Conservation (phyloP, 1,140 invertebrate species). For the Caenorhabditis inopinata region DNA sequence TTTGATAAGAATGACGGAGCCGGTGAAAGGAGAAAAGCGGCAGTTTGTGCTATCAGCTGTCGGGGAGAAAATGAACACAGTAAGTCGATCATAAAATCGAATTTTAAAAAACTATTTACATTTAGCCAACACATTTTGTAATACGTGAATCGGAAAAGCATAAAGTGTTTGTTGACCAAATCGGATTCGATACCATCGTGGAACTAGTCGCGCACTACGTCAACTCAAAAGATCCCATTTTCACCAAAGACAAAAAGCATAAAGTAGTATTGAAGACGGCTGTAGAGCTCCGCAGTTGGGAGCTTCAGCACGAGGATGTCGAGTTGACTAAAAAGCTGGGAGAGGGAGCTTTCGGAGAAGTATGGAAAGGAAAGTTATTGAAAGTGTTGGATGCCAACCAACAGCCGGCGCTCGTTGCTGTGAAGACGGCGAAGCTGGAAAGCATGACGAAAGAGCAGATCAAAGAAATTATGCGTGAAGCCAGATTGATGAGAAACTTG, state of each 20-base stretch:
- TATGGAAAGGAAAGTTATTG: conserved; percentile 25
- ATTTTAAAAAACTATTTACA: background rate
- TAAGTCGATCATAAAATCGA: background rate
- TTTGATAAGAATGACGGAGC: background rate
- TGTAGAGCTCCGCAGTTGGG: conserved; percentile 27
- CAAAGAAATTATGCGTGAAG: conserved; percentile 43
- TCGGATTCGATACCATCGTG: background rate
- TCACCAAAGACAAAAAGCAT: background rate
- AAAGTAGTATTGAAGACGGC: conserved; percentile 18
- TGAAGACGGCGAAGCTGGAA: conserved; percentile 35
- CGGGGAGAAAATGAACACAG: background rate
- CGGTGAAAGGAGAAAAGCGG: background rate
- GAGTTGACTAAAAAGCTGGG: conserved; percentile 38
- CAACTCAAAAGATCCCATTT: background rate
- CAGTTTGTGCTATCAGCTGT: background rate
- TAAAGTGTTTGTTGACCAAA: background rate
- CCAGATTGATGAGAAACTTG: conserved; percentile 34
- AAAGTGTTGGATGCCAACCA: background rate
- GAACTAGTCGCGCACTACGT: conserved; percentile 29
- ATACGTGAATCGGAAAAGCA: background rate
- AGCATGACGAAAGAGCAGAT: conserved; percentile 40
- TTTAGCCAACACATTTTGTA: background rate
- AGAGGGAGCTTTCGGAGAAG: conserved; percentile 47
- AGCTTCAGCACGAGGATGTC: conserved; percentile 35
- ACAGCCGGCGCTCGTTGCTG: conserved; percentile 1